Evolutionary conservation across 2,113 vertebrate species (phyloP).

Genomic region (Salminus brasiliensis): DNA sequence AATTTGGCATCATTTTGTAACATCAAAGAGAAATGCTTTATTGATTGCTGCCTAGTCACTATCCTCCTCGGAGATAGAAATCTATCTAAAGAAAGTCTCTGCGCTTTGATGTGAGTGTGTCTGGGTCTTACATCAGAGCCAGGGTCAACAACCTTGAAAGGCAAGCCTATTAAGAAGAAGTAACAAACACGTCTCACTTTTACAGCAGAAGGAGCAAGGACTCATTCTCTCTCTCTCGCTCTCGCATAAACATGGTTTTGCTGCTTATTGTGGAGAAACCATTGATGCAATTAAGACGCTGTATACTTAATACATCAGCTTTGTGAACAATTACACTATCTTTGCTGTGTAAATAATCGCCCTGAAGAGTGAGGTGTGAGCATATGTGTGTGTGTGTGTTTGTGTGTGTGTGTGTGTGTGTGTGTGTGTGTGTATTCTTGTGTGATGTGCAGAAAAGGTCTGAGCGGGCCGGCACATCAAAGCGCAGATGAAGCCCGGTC

Average conservation of each 20-base stretch:
- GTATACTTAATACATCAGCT: conserved; percentile 29
- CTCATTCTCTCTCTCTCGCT: not conserved
- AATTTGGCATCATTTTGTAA: conserved; percentile 57
- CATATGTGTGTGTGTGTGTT: conserved; percentile 6
- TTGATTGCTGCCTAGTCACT: conserved; percentile 62
- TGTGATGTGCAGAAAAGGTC: conserved; percentile 60
- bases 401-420: conserved; percentile 14
- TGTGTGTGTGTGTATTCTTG: conserved; percentile 31
- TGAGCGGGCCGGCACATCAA: conserved; percentile 68
- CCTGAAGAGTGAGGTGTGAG: conserved; percentile 8
- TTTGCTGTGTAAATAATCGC: conserved; percentile 18
- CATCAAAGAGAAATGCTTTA: conserved; percentile 58
- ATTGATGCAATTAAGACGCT: conserved; percentile 47
- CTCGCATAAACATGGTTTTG: conserved; percentile 37
- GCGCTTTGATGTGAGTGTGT: conserved; percentile 79
- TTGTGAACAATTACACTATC: conserved; percentile 20
- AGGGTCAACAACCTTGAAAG: conserved; percentile 79
- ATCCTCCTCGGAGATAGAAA: conserved; percentile 58
- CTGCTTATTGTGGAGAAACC: conserved; percentile 22
- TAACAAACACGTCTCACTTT: conserved; percentile 50
- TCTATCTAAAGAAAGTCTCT: conserved; percentile 54
- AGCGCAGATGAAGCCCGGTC: conserved; percentile 58
- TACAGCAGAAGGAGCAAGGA: conserved; percentile 36
- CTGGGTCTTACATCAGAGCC: conserved; percentile 80
- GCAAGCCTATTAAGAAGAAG: conserved; percentile 75